Evolutionary conservation across 2,888 invertebrate species (phyloP), one percentile per base, ranked within the genome.

Genomic region (Baronia brevicornis): DNA sequence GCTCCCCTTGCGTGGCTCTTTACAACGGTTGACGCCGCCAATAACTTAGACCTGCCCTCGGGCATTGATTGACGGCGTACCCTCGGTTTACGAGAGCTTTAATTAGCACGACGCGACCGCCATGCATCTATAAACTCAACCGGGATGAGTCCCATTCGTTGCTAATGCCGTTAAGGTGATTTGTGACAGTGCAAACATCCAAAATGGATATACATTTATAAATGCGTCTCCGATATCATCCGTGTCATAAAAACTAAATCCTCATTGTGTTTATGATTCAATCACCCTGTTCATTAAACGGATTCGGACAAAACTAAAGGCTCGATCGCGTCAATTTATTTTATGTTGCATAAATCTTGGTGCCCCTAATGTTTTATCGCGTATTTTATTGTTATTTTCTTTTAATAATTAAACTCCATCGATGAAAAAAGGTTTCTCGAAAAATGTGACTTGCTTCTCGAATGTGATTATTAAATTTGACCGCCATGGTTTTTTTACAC

Each of bases 51-150:
- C 39, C 50, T 56, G 59, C 61, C 59, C 63, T 63, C 60, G 55
- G 55, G 59, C 53, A 55, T 65, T 74, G 77, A 78, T 80, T 77
- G 79, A 78, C 73, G 72, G 60, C 54, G 48, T 60, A 56, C 64
- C 66, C 65, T 64, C 57, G 52, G 62, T 73, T 75, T 73, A 79
- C 65, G 77, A 75, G 69, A 56, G 52, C 54, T 57, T 68, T 80
- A 79, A 79, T 80, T 79, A 79, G 67, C 48, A 54, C 64, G 65
- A 64, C 67, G 63, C 59, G 58, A 48, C 58, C 57, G 52, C 51
- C 54, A 54, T 54, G 63, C 57, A 61, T 61, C 56, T 53, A 60
- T 65, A 65, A 66, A 68, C 56, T 51, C 54, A 34, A 42, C 18
- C 29, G 17, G 28, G 34, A 40, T 43, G 43, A 44, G 44, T 41